These are phyloP conservation scores for Patella ulyssiponensis DNA, from an alignment of 2,888 invertebrate species.

Conservation along the genomic window DNA sequence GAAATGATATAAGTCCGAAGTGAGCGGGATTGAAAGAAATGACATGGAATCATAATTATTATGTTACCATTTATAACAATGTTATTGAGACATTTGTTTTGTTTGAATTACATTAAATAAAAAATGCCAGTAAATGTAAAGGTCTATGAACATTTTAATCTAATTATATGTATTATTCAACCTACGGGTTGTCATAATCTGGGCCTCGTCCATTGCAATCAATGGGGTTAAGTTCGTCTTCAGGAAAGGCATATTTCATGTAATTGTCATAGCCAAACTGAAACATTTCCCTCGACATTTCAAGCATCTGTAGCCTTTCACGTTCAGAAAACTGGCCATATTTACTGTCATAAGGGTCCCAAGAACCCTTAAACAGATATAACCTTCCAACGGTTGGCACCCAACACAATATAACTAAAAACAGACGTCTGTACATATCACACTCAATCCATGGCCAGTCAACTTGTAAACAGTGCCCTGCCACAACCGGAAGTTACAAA, in stretches of 20 bases:
- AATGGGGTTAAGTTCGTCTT: constrained; percentile 79
- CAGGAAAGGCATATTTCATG: constrained; percentile 78
- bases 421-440: background rate
- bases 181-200: constrained; percentile 77
- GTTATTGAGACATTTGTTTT: no score
- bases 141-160: no score
- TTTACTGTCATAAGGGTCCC: constrained; percentile 59
- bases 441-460: background rate
- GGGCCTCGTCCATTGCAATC: constrained; percentile 78
- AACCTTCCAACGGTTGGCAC: constrained; percentile 31
- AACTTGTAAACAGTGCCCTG: background rate
- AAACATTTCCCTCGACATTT: constrained; percentile 75
- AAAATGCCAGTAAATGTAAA: no score
- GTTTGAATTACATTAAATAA: no score
- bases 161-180: no score
- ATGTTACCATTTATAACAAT: no score
- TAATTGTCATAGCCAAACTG: constrained; percentile 78
- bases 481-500: background rate
- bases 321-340: constrained; percentile 68
- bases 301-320: constrained; percentile 62
- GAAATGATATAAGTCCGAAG: no score
- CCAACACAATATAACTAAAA: constrained; percentile 10
- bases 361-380: constrained; percentile 41
- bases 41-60: no score
- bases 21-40: no score